Conservation (phyloP, 2,113 vertebrate species). For the Zapus hudsonius region DNA sequence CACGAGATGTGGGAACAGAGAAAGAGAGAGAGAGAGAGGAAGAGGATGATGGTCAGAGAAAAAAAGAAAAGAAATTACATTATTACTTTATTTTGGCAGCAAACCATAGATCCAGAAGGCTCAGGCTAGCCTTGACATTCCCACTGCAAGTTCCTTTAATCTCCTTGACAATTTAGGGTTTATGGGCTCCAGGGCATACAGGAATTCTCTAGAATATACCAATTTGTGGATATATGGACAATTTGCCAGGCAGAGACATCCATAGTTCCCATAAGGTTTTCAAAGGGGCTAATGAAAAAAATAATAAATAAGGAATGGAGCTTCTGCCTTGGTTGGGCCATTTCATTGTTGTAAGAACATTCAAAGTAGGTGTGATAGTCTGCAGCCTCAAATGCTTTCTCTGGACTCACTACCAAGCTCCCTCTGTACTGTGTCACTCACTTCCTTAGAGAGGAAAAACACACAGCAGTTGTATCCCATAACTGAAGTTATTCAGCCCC, state of each 20-base stretch:
- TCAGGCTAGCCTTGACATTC: neutral
- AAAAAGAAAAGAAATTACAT: neutral
- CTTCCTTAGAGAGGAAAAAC: neutral
- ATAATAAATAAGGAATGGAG: neutral
- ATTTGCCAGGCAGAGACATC: neutral
- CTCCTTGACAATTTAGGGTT: neutral
- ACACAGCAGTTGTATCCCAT: neutral
- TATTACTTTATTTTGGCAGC: constrained; percentile 43
- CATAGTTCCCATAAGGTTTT: neutral
- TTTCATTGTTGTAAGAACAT: neutral
- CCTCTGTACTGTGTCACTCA: neutral
- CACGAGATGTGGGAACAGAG: neutral
- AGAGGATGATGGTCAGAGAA: constrained; percentile 43
- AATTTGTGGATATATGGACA: neutral
- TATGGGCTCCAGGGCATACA: neutral
- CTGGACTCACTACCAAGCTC: neutral
- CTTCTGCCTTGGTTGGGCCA: neutral
- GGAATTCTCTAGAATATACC: neutral
- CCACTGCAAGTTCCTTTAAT: neutral
- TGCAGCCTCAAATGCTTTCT: neutral
- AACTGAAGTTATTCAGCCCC: neutral
- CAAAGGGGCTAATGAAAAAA: neutral
- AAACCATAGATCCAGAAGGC: neutral
- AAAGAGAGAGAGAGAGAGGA: neutral
- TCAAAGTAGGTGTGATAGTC: neutral